These are phyloP conservation scores for Actinia tenebrosa DNA, from an alignment of 64 coral and sea anemone genomes.

Conservation along the genomic window DNA sequence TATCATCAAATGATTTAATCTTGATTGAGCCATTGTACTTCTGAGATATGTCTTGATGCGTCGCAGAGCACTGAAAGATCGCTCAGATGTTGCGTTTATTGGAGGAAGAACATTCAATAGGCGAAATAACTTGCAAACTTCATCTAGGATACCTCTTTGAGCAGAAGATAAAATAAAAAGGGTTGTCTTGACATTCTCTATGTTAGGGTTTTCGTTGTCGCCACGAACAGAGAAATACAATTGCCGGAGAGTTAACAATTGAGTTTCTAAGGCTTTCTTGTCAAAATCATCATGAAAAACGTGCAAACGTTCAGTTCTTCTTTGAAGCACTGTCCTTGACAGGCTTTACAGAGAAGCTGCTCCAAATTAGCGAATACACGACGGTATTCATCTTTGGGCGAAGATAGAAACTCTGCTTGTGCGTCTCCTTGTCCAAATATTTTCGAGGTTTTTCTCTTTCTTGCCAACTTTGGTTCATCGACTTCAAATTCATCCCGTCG, in stretches of 20 bases:
- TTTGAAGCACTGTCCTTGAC: constrained; percentile 1
- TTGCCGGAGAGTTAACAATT: not conserved
- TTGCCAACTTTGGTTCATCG: too few relatives aligned
- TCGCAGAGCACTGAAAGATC: not conserved
- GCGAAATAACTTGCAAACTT: not conserved
- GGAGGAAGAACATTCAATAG: not conserved
- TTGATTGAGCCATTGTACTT: too few relatives aligned
- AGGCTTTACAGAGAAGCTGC: not conserved
- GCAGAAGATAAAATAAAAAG: too few relatives aligned
- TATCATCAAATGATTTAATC: too few relatives aligned
- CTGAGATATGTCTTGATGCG: too few relatives aligned
- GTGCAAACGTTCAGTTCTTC: not conserved
- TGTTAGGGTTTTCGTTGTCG: not conserved
- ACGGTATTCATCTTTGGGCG: too few relatives aligned
- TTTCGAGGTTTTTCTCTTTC: too few relatives aligned
- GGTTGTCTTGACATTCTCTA: too few relatives aligned
- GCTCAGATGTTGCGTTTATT: not conserved
- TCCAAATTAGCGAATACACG: not conserved
- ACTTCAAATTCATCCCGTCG: too few relatives aligned
- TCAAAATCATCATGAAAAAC: not conserved
- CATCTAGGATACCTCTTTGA: too few relatives aligned
- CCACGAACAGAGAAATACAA: not conserved
- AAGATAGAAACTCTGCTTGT: too few relatives aligned
- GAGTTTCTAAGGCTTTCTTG: not conserved
- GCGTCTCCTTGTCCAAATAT: too few relatives aligned